A percentile compares a stretch with the other conserved stretches of the same genome.
phyloP scores from a whole-genome alignment of 2,113 vertebrate species.

The Heteronetta atricapilla region DNA sequence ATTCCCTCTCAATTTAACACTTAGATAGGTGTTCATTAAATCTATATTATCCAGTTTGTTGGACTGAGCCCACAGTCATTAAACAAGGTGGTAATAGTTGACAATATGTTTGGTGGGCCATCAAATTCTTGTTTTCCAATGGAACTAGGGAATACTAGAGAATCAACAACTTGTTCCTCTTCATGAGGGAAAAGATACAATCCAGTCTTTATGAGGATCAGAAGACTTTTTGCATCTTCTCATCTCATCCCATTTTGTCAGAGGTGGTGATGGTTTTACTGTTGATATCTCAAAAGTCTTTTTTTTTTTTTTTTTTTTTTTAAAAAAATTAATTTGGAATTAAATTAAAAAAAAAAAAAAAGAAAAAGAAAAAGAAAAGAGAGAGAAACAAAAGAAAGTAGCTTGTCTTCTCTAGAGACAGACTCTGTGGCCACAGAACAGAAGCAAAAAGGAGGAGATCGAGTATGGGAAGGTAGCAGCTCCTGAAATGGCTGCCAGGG shows the following conservation, averaged over 20 bases:
- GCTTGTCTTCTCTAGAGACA: neutral
- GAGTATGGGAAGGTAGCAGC: neutral
- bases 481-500: neutral
- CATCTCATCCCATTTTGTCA: neutral
- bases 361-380: neutral
- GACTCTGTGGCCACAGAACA: neutral
- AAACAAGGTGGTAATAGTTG: neutral
- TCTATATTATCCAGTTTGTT: neutral
- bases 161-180: neutral
- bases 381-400: neutral
- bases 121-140: neutral
- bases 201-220: neutral
- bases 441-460: neutral
- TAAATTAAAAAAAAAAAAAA: conserved; percentile 27
- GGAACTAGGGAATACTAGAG: neutral
- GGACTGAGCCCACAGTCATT: neutral
- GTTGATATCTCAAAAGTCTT: neutral
- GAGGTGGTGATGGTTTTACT: neutral
- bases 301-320: neutral
- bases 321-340: neutral
- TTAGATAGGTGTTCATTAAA: neutral
- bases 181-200: neutral
- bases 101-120: neutral
- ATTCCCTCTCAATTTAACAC: neutral
- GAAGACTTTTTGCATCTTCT: neutral